Evolutionary conservation across 2,113 vertebrate genomes (phyloP).

Genomic region (Macheiramphus alcinus): DNA sequence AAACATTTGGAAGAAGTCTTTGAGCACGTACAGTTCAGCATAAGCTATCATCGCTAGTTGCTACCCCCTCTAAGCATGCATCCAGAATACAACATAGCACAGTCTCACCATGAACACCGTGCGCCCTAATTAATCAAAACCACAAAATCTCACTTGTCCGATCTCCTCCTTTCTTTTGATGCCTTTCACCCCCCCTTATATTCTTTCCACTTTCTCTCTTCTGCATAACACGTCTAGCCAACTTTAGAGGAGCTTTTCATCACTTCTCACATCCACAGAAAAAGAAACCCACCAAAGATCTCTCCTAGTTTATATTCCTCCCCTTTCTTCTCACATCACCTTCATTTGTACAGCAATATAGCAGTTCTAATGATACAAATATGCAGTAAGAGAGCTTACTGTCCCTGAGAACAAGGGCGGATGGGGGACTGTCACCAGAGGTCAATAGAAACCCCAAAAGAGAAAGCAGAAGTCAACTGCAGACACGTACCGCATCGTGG

Average conservation of each 20-base stretch:
- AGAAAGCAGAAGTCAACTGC: not conserved
- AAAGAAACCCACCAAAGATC: not conserved
- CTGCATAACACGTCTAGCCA: not conserved
- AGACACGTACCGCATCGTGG: not conserved
- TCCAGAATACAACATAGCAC: not conserved
- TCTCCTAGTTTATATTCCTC: not conserved
- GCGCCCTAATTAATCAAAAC: not conserved
- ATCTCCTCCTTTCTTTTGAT: not conserved
- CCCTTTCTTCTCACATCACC: not conserved
- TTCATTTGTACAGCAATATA: not conserved
- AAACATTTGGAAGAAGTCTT: not conserved
- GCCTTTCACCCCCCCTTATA: not conserved
- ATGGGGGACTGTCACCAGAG: not conserved
- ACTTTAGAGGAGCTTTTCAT: not conserved
- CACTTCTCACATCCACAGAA: not conserved
- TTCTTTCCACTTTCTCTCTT: not conserved
- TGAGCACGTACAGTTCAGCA: not conserved
- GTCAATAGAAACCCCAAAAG: not conserved
- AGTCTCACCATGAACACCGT: not conserved
- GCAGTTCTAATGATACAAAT: not conserved
- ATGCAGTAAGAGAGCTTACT: not conserved
- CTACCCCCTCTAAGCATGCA: not conserved
- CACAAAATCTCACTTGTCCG: not conserved
- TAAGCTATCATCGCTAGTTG: not conserved
- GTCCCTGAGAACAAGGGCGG: not conserved